Evolutionary conservation across 1,140 invertebrate species (phyloP).

Genomic region (Brachionus koreanus): DNA sequence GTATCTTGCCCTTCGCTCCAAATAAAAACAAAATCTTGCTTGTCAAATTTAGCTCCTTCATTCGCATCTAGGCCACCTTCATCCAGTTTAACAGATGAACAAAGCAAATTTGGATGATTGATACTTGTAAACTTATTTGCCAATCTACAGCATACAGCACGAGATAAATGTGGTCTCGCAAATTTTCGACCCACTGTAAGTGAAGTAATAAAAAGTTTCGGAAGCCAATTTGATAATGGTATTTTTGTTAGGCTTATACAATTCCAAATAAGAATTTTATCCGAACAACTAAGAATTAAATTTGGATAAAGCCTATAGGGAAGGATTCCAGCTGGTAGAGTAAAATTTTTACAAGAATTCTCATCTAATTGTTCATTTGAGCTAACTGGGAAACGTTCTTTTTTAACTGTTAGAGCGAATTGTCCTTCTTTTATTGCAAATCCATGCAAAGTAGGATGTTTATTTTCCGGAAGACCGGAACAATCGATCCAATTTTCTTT

Average conservation of each 20-base stretch:
- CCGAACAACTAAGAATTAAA: neutral
- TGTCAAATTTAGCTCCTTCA: constrained; percentile 1
- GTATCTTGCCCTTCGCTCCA: neutral
- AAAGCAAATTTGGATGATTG: neutral
- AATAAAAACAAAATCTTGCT: neutral
- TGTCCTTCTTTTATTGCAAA: neutral
- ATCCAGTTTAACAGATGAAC: neutral
- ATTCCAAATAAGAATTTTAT: neutral
- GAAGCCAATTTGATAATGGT: neutral
- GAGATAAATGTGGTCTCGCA: neutral
- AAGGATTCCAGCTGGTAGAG: neutral
- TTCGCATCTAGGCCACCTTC: neutral
- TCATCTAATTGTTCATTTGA: neutral
- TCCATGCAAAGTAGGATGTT: neutral
- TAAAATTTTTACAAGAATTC: neutral
- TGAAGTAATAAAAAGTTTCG: neutral
- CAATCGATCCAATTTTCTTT: neutral
- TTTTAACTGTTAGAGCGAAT: neutral
- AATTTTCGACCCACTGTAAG: neutral
- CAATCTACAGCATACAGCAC: neutral
- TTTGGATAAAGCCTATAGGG: neutral
- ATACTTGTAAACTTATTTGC: neutral
- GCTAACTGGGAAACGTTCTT: neutral
- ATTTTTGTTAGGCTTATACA: neutral
- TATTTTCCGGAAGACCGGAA: neutral